Evolutionary conservation across 2,797 vertebrate species (phyloP).

Genomic region (Yasuhikotakia modesta): DNA sequence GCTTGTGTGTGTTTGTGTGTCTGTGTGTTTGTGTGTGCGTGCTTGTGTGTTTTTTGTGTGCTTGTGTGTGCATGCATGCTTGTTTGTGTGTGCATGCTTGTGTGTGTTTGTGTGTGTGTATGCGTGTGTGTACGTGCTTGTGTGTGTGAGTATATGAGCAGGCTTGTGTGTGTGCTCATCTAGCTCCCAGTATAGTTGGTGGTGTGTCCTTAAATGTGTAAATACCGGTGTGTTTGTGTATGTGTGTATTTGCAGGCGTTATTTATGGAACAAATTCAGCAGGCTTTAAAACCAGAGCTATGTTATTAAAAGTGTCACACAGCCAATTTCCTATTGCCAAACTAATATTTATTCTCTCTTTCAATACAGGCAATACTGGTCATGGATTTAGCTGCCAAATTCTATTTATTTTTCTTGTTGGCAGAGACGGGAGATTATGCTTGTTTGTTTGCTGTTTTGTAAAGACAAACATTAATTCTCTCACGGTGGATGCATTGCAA

Average conservation of each 20-base stretch:
- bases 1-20: too few relatives aligned
- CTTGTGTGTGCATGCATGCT: neutral
- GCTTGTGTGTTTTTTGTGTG: too few relatives aligned
- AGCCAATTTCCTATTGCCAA: conserved; percentile 44
- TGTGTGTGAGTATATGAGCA: too few relatives aligned
- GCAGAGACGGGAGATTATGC: conserved; percentile 41
- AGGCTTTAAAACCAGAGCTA: conserved; percentile 30
- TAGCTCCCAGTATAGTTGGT: conserved; percentile 2
- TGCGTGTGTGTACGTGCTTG: too few relatives aligned
- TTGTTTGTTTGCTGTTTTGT: conserved; percentile 48
- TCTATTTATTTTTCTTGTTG: conserved; percentile 53
- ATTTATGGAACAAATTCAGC: conserved; percentile 34
- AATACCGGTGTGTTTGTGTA: neutral
- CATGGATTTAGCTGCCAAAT: conserved; percentile 48
- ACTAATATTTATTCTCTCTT: conserved; percentile 43
- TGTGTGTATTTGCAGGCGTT: conserved; percentile 7
- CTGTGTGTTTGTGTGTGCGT: too few relatives aligned
- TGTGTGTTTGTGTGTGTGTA: conserved; percentile 3
- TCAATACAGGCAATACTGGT: conserved; percentile 32
- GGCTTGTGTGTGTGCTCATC: neutral
- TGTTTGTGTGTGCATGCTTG: neutral
- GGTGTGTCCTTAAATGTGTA: neutral
- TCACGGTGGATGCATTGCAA: conserved; percentile 36
- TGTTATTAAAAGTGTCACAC: conserved; percentile 50
- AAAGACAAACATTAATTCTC: conserved; percentile 49